Evolutionary conservation across 2,888 invertebrate genomes (phyloP).

Genomic region (Cetonia aurata): DNA sequence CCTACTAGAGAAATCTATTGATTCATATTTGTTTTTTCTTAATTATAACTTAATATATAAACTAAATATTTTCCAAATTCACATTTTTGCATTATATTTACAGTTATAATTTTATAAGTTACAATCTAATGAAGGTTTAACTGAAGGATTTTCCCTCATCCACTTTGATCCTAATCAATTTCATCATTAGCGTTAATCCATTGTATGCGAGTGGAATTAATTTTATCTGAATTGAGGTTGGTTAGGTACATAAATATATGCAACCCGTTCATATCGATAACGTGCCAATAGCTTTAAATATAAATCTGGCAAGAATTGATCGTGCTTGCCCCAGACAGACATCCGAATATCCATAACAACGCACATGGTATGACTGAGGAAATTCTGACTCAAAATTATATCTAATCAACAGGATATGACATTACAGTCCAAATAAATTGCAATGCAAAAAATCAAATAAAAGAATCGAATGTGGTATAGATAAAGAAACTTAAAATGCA

Average conservation of each 20-base stretch:
- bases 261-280: conserved; percentile 18
- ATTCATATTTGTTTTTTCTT: no score
- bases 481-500: conserved; percentile 24
- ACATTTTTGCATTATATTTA: no score
- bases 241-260: conserved; percentile 6
- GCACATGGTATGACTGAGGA: conserved; percentile 16
- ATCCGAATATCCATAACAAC: background rate
- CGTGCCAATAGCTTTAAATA: background rate
- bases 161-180: no score
- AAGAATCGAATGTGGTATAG: conserved; percentile 11
- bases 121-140: no score
- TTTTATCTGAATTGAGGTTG: conserved; percentile 15
- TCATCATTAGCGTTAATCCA: no score
- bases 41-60: no score
- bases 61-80: no score
- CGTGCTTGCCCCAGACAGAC: background rate
- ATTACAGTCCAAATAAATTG: conserved; percentile 37
- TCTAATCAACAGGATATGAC: conserved; percentile 39
- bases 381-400: conserved; percentile 37
- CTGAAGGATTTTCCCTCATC: no score
- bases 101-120: no score
- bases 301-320: conserved; percentile 1
- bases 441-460: conserved; percentile 30
- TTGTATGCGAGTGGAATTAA: background rate
- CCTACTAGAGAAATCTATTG: no score